Evolutionary conservation across 2,888 invertebrate genomes (phyloP).

Genomic region (Plebejus argus): DNA sequence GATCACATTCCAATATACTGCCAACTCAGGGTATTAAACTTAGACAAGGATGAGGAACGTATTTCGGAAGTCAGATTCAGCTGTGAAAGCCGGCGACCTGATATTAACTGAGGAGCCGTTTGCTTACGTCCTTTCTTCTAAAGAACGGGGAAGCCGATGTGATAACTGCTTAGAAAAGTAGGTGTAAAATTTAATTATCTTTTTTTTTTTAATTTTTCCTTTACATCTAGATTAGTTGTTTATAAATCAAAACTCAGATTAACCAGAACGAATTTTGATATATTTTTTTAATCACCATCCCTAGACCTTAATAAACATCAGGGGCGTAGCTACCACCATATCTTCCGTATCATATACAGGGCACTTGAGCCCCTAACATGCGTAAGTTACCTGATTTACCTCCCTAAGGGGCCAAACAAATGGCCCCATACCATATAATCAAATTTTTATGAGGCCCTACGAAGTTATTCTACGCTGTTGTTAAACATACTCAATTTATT

Average conservation of each 20-base stretch:
- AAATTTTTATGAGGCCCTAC: no score
- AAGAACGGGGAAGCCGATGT: conserved; percentile 85
- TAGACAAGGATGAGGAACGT: conserved; percentile 67
- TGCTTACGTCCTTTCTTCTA: conserved; percentile 85
- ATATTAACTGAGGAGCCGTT: conserved; percentile 88
- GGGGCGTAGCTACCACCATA: no score
- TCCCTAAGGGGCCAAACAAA: no score
- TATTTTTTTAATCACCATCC: no score
- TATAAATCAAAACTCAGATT: no score
- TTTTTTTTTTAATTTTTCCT: not conserved
- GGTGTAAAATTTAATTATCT: conserved; percentile 47
- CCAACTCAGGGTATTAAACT: not conserved
- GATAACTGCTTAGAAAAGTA: conserved; percentile 89
- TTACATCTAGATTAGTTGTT: not conserved
- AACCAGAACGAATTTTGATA: no score
- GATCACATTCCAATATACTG: conserved; percentile 36
- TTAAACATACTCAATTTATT: conserved; percentile 10
- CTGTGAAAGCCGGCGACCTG: conserved; percentile 83
- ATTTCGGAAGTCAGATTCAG: conserved; percentile 59
- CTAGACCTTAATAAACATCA: no score
- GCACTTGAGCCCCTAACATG: no score
- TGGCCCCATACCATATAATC: no score
- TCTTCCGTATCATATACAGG: no score
- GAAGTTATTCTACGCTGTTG: no score
- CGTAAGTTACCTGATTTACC: no score